Evolutionary conservation across 1,140 invertebrate genomes (phyloP).

Genomic region (Kradibia gibbosae): DNA sequence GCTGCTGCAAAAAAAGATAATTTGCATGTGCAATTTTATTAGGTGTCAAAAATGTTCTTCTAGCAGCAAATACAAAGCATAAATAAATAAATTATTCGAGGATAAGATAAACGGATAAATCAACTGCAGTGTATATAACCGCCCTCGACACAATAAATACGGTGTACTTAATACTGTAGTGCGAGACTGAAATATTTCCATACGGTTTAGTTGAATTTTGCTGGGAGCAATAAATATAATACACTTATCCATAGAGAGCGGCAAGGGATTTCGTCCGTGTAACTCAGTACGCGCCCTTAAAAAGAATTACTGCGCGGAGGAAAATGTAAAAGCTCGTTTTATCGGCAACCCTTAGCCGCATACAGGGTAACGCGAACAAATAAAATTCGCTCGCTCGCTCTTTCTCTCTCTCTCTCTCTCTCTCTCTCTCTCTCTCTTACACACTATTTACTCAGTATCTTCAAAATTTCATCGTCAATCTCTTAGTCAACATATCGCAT

Average conservation of each 20-base stretch:
- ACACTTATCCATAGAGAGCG: background rate
- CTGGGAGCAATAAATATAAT: background rate
- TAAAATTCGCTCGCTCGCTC: slow-evolving; percentile 33
- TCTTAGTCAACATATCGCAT: slow-evolving; percentile 45
- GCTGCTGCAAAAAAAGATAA: background rate
- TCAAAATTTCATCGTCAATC: slow-evolving; percentile 49
- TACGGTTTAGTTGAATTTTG: background rate
- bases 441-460: too few relatives aligned
- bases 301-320: slow-evolving; percentile 4
- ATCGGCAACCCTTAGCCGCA: background rate
- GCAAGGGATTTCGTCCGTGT: background rate
- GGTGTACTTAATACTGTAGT: background rate
- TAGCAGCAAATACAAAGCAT: background rate
- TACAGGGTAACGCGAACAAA: slow-evolving; percentile 3
- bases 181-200: background rate
- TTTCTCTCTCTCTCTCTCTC: too few relatives aligned
- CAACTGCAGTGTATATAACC: background rate
- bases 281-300: background rate
- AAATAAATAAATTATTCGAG: background rate
- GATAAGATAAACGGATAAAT: background rate
- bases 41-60: background rate
- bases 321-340: slow-evolving; percentile 7
- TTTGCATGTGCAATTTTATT: background rate
- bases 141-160: background rate
- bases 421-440: too few relatives aligned